Percentiles rank a stretch among this genome's conserved stretches.
These are phyloP conservation scores for Brenthis daphne DNA, from an alignment of 2,888 invertebrate species.

Conservation along the genomic window DNA sequence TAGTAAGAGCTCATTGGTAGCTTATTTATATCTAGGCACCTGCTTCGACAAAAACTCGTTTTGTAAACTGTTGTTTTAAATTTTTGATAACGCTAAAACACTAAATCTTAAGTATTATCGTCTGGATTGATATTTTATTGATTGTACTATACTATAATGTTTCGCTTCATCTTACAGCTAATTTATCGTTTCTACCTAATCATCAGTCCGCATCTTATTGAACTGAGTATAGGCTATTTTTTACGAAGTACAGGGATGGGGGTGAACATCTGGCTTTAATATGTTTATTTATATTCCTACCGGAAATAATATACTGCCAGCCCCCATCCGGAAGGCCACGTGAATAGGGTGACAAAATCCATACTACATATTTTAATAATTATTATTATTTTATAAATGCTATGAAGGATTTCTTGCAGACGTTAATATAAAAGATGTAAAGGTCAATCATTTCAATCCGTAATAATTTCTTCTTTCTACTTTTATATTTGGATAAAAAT, in stretches of 20 bases:
- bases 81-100: no score
- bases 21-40: slow-evolving; percentile 27
- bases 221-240: slow-evolving; percentile 19
- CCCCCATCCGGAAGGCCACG: slow-evolving; percentile 66
- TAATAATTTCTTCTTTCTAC: no score
- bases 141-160: neutral
- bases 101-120: no score
- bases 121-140: no score
- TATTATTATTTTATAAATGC: neutral
- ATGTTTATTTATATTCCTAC: slow-evolving; percentile 69
- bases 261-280: slow-evolving; percentile 69
- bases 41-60: slow-evolving; percentile 20
- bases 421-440: no score
- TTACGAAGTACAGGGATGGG: slow-evolving; percentile 42
- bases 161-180: neutral
- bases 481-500: no score
- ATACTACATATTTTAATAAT: slow-evolving; percentile 2
- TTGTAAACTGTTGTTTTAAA: slow-evolving; percentile 3
- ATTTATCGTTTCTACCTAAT: neutral
- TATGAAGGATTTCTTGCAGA: neutral
- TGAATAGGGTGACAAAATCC: slow-evolving; percentile 47
- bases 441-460: no score
- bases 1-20: slow-evolving; percentile 10
- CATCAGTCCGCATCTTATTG: neutral
- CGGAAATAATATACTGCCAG: slow-evolving; percentile 68